Evolutionary conservation across 2,888 invertebrate species (phyloP).

Genomic region (Lydus trimaculatus): DNA sequence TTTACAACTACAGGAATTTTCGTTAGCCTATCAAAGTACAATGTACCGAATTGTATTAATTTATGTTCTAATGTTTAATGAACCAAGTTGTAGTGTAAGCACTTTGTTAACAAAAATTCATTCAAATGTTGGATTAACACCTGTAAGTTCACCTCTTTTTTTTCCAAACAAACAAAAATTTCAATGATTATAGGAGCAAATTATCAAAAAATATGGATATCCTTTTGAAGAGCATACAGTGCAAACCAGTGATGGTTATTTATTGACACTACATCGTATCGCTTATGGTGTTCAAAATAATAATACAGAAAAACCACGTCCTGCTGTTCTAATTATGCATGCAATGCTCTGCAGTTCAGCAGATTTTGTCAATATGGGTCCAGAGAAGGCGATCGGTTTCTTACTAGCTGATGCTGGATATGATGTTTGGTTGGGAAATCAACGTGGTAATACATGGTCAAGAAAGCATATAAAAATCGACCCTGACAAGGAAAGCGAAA

Average conservation of each 20-base stretch:
- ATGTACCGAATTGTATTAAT: no score
- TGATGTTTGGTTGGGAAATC: slow-evolving; percentile 72
- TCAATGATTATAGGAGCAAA: not conserved
- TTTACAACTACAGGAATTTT: no score
- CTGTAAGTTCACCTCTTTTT: no score
- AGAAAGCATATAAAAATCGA: slow-evolving; percentile 59
- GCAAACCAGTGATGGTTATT: slow-evolving; percentile 34
- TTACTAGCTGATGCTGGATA: slow-evolving; percentile 50
- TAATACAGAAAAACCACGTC: not conserved
- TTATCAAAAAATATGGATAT: slow-evolving; percentile 25
- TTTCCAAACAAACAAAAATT: no score
- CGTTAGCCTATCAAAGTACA: no score
- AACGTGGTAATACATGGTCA: slow-evolving; percentile 74
- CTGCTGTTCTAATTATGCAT: slow-evolving; percentile 24
- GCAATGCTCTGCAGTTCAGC: slow-evolving; percentile 30
- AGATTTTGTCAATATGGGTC: slow-evolving; percentile 32
- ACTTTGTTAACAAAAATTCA: no score
- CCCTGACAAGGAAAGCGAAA: slow-evolving; percentile 25
- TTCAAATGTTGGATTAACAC: no score
- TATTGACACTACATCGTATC: slow-evolving; percentile 31
- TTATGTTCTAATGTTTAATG: no score
- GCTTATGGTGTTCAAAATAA: slow-evolving; percentile 25
- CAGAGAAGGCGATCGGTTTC: slow-evolving; percentile 35
- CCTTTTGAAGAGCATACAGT: slow-evolving; percentile 30
- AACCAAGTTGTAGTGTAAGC: no score